Evolutionary conservation across 2,797 vertebrate species (phyloP).

Genomic region (Chaenodraco wilsoni): DNA sequence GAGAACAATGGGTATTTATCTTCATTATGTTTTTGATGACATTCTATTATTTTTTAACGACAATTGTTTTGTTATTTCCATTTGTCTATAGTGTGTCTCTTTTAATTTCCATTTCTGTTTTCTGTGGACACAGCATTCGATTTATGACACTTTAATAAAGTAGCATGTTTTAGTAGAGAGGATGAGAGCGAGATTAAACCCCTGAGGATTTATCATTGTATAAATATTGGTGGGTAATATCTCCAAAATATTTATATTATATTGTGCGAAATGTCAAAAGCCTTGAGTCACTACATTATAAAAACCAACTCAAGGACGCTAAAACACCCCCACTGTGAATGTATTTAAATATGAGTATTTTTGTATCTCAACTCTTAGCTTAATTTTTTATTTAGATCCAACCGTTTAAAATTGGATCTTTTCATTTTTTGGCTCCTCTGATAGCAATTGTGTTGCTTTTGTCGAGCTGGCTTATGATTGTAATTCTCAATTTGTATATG

Average conservation of each 20-base stretch:
- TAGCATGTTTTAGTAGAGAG: conserved; percentile 18
- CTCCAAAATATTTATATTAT: neutral
- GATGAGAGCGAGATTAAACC: conserved; percentile 11
- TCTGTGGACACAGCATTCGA: conserved; percentile 4
- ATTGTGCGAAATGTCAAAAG: neutral
- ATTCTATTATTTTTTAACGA: neutral
- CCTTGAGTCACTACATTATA: neutral
- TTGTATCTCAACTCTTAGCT: neutral
- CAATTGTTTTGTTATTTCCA: conserved; percentile 3
- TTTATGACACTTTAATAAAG: conserved; percentile 35
- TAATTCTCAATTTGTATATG: neutral
- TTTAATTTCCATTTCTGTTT: conserved; percentile 14
- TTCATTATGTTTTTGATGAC: conserved; percentile 6
- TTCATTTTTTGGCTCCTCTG: neutral
- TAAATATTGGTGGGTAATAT: neutral
- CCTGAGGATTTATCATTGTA: neutral
- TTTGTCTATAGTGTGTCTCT: conserved; percentile 1
- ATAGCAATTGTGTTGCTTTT: neutral
- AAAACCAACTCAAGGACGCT: neutral
- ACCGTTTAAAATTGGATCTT: neutral
- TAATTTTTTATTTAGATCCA: neutral
- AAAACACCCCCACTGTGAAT: neutral
- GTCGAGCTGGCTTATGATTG: neutral
- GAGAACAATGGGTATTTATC: conserved; percentile 12
- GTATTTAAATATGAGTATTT: neutral